These are phyloP conservation scores for Etia nguti DNA, from an alignment of 2,113 vertebrate species.

Conservation along the genomic window DNA sequence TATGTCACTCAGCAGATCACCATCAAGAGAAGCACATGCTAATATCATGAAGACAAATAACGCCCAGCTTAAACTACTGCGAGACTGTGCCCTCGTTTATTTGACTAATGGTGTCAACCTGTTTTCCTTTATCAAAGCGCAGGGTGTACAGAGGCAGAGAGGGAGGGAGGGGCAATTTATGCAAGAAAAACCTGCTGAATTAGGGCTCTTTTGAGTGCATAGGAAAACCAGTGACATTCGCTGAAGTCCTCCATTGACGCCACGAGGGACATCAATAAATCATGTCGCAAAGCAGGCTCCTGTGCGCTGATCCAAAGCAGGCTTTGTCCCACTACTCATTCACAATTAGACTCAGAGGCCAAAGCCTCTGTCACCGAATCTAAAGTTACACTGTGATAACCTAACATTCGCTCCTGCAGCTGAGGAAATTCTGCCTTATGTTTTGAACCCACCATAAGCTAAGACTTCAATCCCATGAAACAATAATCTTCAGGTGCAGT, in stretches of 20 bases:
- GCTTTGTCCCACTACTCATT: constrained; percentile 54
- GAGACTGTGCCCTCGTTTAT: constrained; percentile 43
- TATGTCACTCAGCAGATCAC: not conserved
- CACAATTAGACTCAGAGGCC: constrained; percentile 39
- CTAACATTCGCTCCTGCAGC: not conserved
- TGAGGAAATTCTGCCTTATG: not conserved
- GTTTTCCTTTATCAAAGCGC: not conserved
- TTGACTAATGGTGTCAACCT: constrained; percentile 32
- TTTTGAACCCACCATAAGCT: not conserved
- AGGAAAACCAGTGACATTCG: constrained; percentile 48
- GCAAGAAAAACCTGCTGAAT: constrained; percentile 58
- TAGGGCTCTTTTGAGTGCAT: constrained; percentile 40
- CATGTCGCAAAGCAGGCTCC: constrained; percentile 49
- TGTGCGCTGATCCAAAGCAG: constrained; percentile 45
- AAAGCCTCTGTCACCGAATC: not conserved
- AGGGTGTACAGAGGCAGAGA: not conserved
- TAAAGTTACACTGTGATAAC: constrained; percentile 23
- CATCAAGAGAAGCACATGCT: constrained; percentile 11
- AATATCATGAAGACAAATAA: constrained; percentile 10
- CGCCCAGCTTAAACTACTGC: not conserved
- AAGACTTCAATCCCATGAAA: not conserved
- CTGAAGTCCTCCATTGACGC: constrained; percentile 50
- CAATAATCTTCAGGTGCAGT: not conserved
- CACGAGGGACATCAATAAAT: constrained; percentile 66
- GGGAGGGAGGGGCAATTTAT: constrained; percentile 40